Evolutionary conservation across 2,113 vertebrate species (phyloP).

Genomic region (Eudyptes chrysolophus): DNA sequence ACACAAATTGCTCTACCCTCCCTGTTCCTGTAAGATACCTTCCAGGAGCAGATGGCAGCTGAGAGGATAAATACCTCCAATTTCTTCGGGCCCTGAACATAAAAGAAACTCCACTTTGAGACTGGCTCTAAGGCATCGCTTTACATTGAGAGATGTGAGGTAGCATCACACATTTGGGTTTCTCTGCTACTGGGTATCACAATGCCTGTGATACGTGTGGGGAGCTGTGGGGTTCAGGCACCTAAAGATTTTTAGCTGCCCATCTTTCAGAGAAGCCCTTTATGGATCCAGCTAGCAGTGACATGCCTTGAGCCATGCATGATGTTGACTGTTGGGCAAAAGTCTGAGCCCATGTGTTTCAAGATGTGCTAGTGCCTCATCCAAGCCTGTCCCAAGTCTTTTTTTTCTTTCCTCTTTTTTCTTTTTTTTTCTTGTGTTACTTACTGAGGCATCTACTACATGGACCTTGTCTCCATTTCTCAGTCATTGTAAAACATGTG

Average conservation of each 20-base stretch:
- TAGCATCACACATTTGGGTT: background rate
- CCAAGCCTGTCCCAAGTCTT: background rate
- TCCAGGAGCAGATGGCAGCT: background rate
- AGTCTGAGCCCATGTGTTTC: background rate
- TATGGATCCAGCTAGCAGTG: background rate
- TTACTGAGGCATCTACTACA: background rate
- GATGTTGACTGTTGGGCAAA: background rate
- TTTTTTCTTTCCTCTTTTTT: too few species aligned
- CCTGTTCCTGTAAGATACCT: background rate
- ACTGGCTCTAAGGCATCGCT: background rate
- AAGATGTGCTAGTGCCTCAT: background rate
- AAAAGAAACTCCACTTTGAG: background rate
- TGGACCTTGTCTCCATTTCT: background rate
- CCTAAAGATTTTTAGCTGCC: background rate
- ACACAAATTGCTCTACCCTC: background rate
- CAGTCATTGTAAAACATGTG: background rate
- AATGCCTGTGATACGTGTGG: rapidly evolving
- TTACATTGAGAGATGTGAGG: background rate
- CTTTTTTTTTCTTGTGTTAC: rapidly evolving
- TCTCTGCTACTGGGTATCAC: background rate
- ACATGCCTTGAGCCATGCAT: background rate
- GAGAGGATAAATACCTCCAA: background rate
- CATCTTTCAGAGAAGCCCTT: background rate
- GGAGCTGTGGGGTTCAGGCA: background rate
- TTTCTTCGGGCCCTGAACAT: background rate